Evolutionary conservation across 2,797 vertebrate species (phyloP).

Genomic region (Oreortyx pictus): DNA sequence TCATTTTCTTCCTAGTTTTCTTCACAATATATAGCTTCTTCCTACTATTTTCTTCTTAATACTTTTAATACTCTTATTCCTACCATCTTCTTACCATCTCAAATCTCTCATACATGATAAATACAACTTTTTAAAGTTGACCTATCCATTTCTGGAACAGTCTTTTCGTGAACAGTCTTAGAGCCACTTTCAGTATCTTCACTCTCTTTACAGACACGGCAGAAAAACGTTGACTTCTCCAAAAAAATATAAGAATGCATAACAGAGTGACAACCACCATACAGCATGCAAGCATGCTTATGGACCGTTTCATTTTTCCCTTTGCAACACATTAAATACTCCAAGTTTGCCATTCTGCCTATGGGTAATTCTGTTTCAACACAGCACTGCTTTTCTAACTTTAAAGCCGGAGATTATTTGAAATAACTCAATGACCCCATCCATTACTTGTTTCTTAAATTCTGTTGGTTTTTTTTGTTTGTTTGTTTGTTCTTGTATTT

Average conservation of each 20-base stretch:
- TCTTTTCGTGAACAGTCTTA: neutral
- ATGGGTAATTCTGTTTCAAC: neutral
- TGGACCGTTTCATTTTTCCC: neutral
- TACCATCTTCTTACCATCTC: neutral
- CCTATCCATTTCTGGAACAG: neutral
- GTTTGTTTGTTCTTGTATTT: no score
- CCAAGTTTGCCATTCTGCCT: neutral
- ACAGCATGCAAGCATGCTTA: neutral
- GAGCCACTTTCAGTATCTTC: neutral
- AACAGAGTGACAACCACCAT: neutral
- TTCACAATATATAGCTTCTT: neutral
- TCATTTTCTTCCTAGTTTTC: slow-evolving; percentile 26
- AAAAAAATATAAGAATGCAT: neutral
- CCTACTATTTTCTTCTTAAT: neutral
- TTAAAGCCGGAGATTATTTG: neutral
- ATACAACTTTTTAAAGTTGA: neutral
- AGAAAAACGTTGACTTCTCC: neutral
- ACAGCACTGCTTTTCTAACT: neutral
- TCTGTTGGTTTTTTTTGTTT: neutral
- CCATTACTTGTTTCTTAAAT: neutral
- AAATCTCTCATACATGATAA: neutral
- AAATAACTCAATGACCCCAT: neutral
- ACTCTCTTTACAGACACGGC: neutral
- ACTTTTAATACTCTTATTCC: neutral
- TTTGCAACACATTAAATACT: neutral